These are phyloP conservation scores for Tiaroga cobitis DNA, from an alignment of 2,797 vertebrate species.

Conservation along the genomic window DNA sequence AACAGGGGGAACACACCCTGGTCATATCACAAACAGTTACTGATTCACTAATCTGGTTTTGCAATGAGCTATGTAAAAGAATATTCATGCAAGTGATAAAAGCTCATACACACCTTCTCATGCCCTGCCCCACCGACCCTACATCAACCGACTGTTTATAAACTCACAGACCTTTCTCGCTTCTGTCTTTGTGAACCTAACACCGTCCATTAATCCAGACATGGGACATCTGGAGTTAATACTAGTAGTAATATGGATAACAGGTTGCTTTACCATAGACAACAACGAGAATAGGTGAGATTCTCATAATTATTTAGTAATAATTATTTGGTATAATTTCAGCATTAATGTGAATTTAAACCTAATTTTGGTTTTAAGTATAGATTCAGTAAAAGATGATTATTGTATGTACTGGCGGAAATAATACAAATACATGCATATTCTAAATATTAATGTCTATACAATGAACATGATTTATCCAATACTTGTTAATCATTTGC, in stretches of 20 bases:
- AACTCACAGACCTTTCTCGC: slow-evolving; percentile 39
- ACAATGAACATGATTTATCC: neutral
- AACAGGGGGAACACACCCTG: slow-evolving; percentile 64
- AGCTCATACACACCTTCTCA: slow-evolving; percentile 5
- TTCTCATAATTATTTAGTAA: neutral
- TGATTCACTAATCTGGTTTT: slow-evolving; percentile 72
- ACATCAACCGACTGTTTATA: slow-evolving; percentile 60
- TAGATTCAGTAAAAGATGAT: neutral
- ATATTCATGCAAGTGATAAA: slow-evolving; percentile 49
- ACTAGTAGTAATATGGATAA: slow-evolving; percentile 72
- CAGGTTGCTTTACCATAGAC: slow-evolving; percentile 33
- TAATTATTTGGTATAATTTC: neutral
- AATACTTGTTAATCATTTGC: neutral
- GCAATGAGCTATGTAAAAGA: slow-evolving; percentile 57
- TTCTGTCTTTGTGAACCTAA: slow-evolving; percentile 57
- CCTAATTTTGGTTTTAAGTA: neutral
- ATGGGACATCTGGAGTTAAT: slow-evolving; percentile 70
- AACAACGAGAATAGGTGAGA: slow-evolving; percentile 51
- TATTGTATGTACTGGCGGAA: neutral
- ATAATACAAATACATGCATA: neutral
- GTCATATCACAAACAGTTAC: slow-evolving; percentile 69
- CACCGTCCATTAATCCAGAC: slow-evolving; percentile 59
- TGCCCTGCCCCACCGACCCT: slow-evolving; percentile 19
- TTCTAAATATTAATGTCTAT: neutral
- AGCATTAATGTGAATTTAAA: neutral